These are phyloP conservation scores for Lymantria monacha DNA, from an alignment of 2,888 invertebrate species.

Conservation along the genomic window DNA sequence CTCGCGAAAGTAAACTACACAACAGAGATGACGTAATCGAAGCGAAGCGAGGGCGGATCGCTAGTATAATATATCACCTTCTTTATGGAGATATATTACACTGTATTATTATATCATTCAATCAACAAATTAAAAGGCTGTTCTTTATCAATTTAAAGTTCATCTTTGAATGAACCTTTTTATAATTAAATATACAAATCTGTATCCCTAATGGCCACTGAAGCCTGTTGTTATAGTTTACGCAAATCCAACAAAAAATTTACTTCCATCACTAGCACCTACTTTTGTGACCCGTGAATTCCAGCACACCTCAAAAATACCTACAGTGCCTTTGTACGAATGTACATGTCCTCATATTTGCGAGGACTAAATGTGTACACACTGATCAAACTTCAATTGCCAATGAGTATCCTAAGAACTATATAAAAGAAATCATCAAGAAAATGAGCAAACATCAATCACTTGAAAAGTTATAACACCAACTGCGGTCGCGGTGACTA, in stretches of 20 bases:
- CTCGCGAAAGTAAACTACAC: too few relatives aligned
- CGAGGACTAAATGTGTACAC: conserved; percentile 99
- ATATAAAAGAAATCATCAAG: too few relatives aligned
- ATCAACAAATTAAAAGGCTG: conserved; percentile 9
- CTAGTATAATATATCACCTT: too few relatives aligned
- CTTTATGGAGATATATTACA: too few relatives aligned
- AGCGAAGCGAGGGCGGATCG: too few relatives aligned
- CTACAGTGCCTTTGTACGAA: conserved; percentile 98
- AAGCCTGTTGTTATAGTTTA: conserved; percentile 84
- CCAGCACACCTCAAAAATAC: conserved; percentile 99
- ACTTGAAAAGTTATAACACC: too few relatives aligned
- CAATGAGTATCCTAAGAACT: too few relatives aligned
- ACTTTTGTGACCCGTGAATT: conserved; percentile 99
- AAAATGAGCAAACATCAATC: too few relatives aligned
- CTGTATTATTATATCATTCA: too few relatives aligned
- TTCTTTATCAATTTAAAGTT: conserved; percentile 7
- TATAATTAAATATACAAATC: conserved; percentile 37
- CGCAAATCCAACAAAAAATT: conserved; percentile 95
- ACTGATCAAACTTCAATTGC: conserved; percentile 87
- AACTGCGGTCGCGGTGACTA: too few relatives aligned
- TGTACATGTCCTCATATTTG: conserved; percentile 97
- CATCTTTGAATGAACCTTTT: conserved; percentile 26
- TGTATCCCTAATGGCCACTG: conserved; percentile 31
- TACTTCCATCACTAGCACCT: conserved; percentile 99
- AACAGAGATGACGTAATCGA: too few relatives aligned